phyloP scores from a whole-genome alignment of 2,113 vertebrate species.

The Austrofundulus limnaeus region DNA sequence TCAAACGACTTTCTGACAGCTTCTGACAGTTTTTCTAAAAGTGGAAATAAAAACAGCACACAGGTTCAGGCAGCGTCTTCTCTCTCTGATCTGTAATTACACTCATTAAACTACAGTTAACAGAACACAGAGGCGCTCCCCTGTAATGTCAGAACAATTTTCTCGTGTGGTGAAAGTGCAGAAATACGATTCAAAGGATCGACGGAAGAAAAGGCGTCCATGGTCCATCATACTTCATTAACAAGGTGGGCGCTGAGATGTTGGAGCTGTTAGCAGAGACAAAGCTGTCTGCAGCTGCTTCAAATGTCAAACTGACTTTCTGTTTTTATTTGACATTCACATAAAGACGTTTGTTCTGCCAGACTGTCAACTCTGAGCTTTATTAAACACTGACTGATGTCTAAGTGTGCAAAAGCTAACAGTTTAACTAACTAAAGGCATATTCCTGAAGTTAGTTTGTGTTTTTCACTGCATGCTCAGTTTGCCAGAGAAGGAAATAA shows the following conservation, averaged over 20 bases:
- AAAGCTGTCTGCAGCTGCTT: constrained; percentile 37
- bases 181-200: constrained; percentile 20
- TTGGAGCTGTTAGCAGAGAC: constrained; percentile 24
- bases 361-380: constrained; percentile 35
- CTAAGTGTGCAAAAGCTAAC: constrained; percentile 8
- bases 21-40: background rate
- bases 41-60: background rate
- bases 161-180: background rate
- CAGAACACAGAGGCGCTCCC: background rate
- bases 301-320: constrained; percentile 32
- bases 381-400: constrained; percentile 28
- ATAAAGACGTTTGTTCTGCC: constrained; percentile 36
- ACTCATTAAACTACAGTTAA: constrained; percentile 26
- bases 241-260: constrained; percentile 30
- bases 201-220: constrained; percentile 9
- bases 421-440: background rate
- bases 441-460: background rate
- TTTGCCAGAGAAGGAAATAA: constrained; percentile 8
- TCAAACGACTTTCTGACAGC: background rate
- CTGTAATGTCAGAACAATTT: constrained; percentile 21
- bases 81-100: constrained; percentile 1
- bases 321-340: constrained; percentile 37
- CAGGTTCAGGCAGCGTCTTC: constrained; percentile 5
- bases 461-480: background rate
- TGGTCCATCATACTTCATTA: constrained; percentile 35